Conservation (phyloP, 2,797 vertebrate genomes). For the Cuculus canorus region DNA sequence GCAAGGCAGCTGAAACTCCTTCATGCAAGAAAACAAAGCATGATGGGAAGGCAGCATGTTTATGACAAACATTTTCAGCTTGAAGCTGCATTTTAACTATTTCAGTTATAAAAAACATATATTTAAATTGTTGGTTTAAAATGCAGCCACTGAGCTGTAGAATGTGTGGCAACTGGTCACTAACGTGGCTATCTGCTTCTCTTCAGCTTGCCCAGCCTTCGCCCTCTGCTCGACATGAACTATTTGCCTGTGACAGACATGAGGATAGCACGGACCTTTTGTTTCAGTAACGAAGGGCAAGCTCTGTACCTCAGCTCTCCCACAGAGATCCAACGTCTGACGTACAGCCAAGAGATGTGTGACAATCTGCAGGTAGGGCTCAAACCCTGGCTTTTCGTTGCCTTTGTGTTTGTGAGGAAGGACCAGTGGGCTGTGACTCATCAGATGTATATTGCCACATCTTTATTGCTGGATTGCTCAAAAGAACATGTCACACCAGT, state of each 20-base stretch:
- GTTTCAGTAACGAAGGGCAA: conserved; percentile 94
- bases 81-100: not conserved
- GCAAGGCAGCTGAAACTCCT: not conserved
- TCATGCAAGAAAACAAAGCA: not conserved
- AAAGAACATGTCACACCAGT: not conserved
- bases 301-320: conserved; percentile 96
- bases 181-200: not conserved
- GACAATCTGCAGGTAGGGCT: conserved; percentile 92
- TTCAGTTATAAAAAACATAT: not conserved
- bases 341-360: conserved; percentile 98
- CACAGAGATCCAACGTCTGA: conserved; percentile 97
- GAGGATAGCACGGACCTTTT: conserved; percentile 98
- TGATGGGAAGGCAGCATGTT: fast-evolving
- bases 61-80: not conserved
- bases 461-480: not conserved
- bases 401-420: not conserved
- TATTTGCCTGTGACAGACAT: conserved; percentile 96
- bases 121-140: not conserved
- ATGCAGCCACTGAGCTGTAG: not conserved
- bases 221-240: conserved; percentile 93
- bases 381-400: not conserved
- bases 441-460: fast-evolving
- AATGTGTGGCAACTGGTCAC: not conserved
- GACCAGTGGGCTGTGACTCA: fast-evolving
- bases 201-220: conserved; percentile 93